A percentile compares a stretch with the other conserved stretches of the same genome.
phyloP scores from a whole-genome alignment of 2,888 invertebrate genomes.

The Ochropleura plecta region DNA sequence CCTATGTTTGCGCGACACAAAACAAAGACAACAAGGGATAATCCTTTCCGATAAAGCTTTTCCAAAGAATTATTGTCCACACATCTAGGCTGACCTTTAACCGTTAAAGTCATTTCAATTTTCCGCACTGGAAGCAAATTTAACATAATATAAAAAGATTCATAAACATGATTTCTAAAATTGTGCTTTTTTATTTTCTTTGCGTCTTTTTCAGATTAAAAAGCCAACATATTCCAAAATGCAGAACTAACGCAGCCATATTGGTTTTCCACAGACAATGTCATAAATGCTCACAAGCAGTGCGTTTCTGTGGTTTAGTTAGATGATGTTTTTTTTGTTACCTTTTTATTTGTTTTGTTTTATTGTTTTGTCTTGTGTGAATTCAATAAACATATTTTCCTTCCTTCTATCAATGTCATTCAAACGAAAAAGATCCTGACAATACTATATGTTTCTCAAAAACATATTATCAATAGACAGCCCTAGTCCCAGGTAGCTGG shows the following conservation, averaged over 20 bases:
- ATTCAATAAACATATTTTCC: no score
- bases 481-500: slow-evolving; percentile 66
- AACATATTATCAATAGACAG: slow-evolving; percentile 34
- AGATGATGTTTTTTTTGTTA: no score
- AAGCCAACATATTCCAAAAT: not conserved
- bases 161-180: not conserved
- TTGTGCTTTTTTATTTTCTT: not conserved
- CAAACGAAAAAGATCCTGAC: not conserved
- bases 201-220: not conserved
- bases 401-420: not conserved
- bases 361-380: no score
- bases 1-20: not conserved
- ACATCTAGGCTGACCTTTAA: slow-evolving; percentile 1
- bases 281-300: not conserved
- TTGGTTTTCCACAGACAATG: not conserved
- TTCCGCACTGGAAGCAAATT: not conserved
- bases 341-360: no score
- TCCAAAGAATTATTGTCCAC: slow-evolving; percentile 11
- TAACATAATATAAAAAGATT: not conserved
- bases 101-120: not conserved
- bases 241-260: not conserved
- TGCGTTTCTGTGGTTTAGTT: no score
- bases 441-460: not conserved
- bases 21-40: slow-evolving; percentile 7
- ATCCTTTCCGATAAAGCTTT: slow-evolving; percentile 26